Conservation (phyloP, 2,113 vertebrate species). For the Hemiscyllium ocellatum region DNA sequence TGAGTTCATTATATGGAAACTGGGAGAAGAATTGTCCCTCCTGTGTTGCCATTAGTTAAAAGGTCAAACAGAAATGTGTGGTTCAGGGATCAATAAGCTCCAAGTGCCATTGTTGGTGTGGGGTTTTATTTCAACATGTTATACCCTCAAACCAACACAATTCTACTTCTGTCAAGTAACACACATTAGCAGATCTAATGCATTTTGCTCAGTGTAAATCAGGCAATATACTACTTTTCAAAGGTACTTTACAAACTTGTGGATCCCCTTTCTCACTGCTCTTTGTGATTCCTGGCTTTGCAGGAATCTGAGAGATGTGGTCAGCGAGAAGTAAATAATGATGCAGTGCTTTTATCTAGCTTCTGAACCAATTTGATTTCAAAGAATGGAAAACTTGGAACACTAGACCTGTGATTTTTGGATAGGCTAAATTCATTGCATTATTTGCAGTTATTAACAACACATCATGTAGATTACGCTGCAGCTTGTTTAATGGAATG, state of each 20-base stretch:
- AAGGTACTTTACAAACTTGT: not conserved
- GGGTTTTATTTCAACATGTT: not conserved
- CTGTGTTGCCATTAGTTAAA: not conserved
- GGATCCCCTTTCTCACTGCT: not conserved
- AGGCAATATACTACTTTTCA: not conserved
- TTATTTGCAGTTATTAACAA: not conserved
- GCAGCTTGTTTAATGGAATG: not conserved
- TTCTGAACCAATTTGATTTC: not conserved
- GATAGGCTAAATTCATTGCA: not conserved
- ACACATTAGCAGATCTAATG: not conserved
- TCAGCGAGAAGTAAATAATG: not conserved
- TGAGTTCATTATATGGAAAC: too few species aligned
- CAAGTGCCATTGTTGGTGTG: not conserved
- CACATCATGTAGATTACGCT: not conserved
- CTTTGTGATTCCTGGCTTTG: not conserved
- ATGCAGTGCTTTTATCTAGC: not conserved
- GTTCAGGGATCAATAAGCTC: not conserved
- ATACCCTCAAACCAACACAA: not conserved
- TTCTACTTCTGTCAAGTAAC: not conserved
- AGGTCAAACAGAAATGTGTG: not conserved
- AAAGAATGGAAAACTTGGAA: not conserved
- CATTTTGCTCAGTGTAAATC: not conserved
- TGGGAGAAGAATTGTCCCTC: not conserved
- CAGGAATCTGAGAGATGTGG: not conserved
- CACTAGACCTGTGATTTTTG: not conserved